phyloP scores from a whole-genome alignment of 2,113 vertebrate genomes.

The Glaucidium brasilianum region DNA sequence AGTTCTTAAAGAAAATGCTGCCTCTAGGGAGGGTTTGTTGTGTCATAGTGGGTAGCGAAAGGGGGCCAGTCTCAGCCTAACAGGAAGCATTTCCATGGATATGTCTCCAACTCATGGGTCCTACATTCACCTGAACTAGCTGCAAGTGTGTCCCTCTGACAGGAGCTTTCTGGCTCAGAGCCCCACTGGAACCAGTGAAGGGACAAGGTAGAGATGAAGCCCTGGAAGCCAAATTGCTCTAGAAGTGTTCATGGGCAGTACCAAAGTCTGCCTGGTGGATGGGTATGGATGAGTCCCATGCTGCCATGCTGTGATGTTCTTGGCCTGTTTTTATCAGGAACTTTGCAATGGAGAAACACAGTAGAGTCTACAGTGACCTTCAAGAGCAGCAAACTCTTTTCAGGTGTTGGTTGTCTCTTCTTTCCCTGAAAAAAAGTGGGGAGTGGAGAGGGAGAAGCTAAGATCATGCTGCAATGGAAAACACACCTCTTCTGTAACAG shows the following conservation, averaged over 20 bases:
- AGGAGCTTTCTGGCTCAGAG: background rate
- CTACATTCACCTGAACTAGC: background rate
- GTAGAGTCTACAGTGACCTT: background rate
- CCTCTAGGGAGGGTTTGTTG: background rate
- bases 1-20: background rate
- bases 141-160: background rate
- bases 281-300: background rate
- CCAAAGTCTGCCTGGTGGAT: background rate
- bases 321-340: background rate
- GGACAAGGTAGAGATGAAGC: background rate
- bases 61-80: background rate
- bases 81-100: background rate
- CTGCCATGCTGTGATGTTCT: background rate
- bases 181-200: background rate
- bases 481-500: background rate
- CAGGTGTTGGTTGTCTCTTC: background rate
- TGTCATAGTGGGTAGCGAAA: background rate
- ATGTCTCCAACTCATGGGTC: background rate
- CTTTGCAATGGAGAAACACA: background rate
- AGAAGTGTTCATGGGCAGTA: background rate
- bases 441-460: background rate
- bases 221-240: background rate
- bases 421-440: background rate
- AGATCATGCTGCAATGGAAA: background rate
- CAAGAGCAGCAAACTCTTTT: background rate